These are phyloP conservation scores for Nicator chloris DNA, from an alignment of 2,113 vertebrate genomes.

Conservation along the genomic window DNA sequence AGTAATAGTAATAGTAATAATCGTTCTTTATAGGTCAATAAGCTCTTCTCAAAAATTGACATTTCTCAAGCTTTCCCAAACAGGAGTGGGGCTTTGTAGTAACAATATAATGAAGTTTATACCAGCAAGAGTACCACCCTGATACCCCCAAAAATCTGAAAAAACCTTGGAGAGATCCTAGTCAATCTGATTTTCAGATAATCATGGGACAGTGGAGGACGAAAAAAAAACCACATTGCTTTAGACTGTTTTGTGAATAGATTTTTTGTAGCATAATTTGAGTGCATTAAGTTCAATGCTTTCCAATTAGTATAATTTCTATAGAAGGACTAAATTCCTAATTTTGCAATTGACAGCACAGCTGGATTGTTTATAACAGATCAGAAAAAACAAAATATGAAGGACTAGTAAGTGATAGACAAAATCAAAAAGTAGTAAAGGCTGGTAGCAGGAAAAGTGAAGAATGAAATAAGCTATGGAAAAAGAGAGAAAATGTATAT, in stretches of 20 bases:
- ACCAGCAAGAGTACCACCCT: neutral
- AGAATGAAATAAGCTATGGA: neutral
- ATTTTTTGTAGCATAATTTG: neutral
- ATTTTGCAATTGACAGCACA: neutral
- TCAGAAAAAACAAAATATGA: neutral
- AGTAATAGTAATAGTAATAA: neutral
- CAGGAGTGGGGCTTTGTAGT: neutral
- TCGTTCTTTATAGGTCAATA: neutral
- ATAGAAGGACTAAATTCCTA: neutral
- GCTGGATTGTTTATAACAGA: neutral
- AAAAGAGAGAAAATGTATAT: neutral
- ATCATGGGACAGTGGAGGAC: neutral
- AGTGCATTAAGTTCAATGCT: neutral
- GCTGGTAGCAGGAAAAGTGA: neutral
- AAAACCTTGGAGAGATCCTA: neutral
- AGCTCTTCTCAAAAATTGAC: neutral
- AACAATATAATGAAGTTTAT: neutral
- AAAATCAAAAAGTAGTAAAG: neutral
- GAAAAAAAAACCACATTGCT: accelerated
- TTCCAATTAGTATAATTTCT: neutral
- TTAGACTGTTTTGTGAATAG: neutral
- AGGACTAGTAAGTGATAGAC: neutral
- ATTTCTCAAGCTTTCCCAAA: neutral
- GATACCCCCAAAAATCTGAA: no score
- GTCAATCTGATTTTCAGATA: neutral